Base-by-base conservation (phyloP, 2,888 invertebrate species). In the Apoda limacodes region DNA sequence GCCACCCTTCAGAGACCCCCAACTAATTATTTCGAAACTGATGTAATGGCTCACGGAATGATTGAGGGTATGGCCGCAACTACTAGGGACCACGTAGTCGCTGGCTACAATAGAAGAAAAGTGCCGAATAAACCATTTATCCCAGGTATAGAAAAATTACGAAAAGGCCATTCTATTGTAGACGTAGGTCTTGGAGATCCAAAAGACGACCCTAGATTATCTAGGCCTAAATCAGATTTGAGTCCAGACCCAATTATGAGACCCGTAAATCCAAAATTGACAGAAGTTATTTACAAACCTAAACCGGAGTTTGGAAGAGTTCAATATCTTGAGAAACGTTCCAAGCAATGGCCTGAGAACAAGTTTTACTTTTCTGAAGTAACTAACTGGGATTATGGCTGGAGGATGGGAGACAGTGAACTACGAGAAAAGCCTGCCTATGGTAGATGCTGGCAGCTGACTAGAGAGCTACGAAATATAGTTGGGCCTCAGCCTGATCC, bases 401-500 rank as follows among this genome's bases (percentile, higher is more conserved):
- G 67, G 66, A 47, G 65, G 7, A 34, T 60, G 35, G 40, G 46
- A 5, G 64, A 67, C 17, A 59, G 57, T 33, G 39, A 27, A 5
- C 10, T 55, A 10, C 42, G 31, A 9, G 45, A 53, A 17, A 47
- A 37, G 19, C 40, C 51, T 1, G 22, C 34, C 35, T 48, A 44
- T 25, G 60, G 59, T 0, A 46, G 60, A 35, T 52, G 48, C 43
- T 60, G 60, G 59, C 50, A 50, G 32, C 46, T 68, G 13, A 52
- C 49, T 4, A 56, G 49, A 22, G 39, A 52, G 7, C 23, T 61
- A 21, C 42, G 41, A n/a, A 48, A 30, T 33, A 50, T 59, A 5
- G 59, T 59, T 1, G 66, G 66, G 0, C 60, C 60, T 1, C 51
- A 55, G 15, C 62, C 57, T 1, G 64, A 66, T 9, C 65, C 66